Conservation (phyloP, 1,140 invertebrate genomes). For the Oryzaephilus surinamensis region DNA sequence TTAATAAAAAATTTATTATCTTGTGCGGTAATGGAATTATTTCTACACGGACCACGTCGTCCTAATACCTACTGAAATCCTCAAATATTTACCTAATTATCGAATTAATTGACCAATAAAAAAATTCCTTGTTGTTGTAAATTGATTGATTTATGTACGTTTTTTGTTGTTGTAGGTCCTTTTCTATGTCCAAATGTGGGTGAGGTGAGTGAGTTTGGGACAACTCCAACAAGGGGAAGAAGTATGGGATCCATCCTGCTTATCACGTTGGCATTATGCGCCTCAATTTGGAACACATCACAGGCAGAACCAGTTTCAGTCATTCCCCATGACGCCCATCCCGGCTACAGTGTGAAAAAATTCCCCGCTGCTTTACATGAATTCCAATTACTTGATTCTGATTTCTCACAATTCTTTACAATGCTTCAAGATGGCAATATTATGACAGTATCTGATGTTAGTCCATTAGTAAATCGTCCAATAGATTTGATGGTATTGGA, state of each 20-base stretch:
- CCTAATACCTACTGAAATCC: no score
- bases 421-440: slow-evolving; percentile 78
- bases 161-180: background rate
- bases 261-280: slow-evolving; percentile 13
- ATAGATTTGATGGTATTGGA: slow-evolving; percentile 72
- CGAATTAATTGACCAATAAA: no score
- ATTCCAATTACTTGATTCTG: slow-evolving; percentile 62
- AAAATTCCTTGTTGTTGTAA: background rate
- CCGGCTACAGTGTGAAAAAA: slow-evolving; percentile 72
- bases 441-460: slow-evolving; percentile 78
- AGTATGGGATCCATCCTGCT: slow-evolving; percentile 13
- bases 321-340: slow-evolving; percentile 71
- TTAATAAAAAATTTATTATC: no score
- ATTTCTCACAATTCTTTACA: slow-evolving; percentile 72
- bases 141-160: background rate
- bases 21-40: no score
- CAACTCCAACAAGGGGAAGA: background rate
- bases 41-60: no score
- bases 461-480: slow-evolving; percentile 65
- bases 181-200: slow-evolving; percentile 10
- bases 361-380: slow-evolving; percentile 46
- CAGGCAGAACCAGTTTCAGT: slow-evolving; percentile 40
- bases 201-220: slow-evolving; percentile 13
- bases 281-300: slow-evolving; percentile 1
- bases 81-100: no score